Conservation (phyloP, 1,140 invertebrate species). For the Drosophila ogumai region DNA sequence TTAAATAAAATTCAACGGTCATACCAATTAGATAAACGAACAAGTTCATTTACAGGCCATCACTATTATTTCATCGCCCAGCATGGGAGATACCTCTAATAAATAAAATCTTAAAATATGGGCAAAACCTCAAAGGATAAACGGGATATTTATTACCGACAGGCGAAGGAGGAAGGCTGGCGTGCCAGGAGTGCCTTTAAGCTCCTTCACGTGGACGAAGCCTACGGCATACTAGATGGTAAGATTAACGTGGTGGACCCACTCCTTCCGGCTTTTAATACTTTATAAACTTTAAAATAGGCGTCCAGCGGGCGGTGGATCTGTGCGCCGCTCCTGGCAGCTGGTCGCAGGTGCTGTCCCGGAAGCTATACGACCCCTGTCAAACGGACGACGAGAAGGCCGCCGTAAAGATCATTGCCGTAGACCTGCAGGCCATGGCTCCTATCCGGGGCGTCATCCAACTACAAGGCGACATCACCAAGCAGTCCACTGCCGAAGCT, state of each 20-base stretch:
- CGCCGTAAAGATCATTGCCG: conserved; percentile 96
- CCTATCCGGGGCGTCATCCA: conserved; percentile 97
- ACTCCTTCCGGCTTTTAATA: no score
- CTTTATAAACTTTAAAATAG: conserved; percentile 83
- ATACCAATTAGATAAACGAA: background rate
- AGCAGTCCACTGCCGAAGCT: conserved; percentile 94
- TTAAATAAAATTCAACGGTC: background rate
- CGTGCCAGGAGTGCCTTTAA: conserved; percentile 99
- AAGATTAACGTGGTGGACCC: background rate
- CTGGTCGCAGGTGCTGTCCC: conserved; percentile 98
- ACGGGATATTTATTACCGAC: conserved; percentile 98
- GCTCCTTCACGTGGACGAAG: conserved; percentile 98
- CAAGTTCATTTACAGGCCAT: conserved; percentile 5
- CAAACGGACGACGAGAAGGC: conserved; percentile 84
- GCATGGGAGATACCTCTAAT: background rate
- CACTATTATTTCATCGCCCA: conserved; percentile 3
- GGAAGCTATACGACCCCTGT: conserved; percentile 88
- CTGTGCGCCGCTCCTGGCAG: conserved; percentile 99
- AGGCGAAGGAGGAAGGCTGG: conserved; percentile 99
- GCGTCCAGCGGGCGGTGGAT: conserved; percentile 97
- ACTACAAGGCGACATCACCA: conserved; percentile 99
- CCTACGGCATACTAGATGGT: conserved; percentile 96
- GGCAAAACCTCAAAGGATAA: conserved; percentile 99
- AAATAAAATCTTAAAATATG: conserved; percentile 86
- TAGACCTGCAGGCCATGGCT: conserved; percentile 99